phyloP scores from a whole-genome alignment of 2,888 invertebrate species.

The Agapostemon virescens region DNA sequence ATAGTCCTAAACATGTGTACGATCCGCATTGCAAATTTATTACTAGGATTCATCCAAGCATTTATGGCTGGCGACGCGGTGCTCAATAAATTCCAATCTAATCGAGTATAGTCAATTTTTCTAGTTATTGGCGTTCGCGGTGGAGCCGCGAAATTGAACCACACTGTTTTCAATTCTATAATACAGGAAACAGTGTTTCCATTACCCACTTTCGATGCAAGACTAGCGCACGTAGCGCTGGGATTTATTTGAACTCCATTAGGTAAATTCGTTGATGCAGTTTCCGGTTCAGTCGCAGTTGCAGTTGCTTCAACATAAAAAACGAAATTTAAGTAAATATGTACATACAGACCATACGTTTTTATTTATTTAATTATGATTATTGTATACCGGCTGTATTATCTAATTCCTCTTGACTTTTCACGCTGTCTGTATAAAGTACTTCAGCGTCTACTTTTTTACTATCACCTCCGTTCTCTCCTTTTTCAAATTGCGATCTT shows the following conservation, averaged over 20 bases:
- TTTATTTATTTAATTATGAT: constrained; percentile 14
- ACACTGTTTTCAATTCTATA: constrained; percentile 93
- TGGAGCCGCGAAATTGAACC: constrained; percentile 99
- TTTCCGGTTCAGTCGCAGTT: constrained; percentile 64
- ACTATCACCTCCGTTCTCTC: constrained; percentile 84
- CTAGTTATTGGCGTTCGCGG: constrained; percentile 96
- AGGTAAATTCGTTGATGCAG: constrained; percentile 64
- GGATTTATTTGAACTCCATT: constrained; percentile 79
- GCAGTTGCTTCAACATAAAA: constrained; percentile 49
- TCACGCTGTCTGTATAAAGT: constrained; percentile 77
- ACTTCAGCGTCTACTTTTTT: constrained; percentile 78
- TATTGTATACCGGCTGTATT: constrained; percentile 63
- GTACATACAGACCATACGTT: neutral
- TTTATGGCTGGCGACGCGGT: constrained; percentile 98
- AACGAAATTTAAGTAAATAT: constrained; percentile 19
- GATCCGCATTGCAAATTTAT: constrained; percentile 92
- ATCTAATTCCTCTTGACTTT: constrained; percentile 79
- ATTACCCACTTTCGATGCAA: constrained; percentile 82
- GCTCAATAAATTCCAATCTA: constrained; percentile 97
- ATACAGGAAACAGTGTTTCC: constrained; percentile 92
- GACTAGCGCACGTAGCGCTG: constrained; percentile 70
- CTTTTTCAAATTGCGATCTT: constrained; percentile 89
- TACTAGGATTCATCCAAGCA: constrained; percentile 98
- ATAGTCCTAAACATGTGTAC: constrained; percentile 90
- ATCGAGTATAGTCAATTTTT: constrained; percentile 95